Evolutionary conservation across 2,888 invertebrate species (phyloP), one percentile per base, ranked within the genome.

Genomic region (Agapostemon virescens): DNA sequence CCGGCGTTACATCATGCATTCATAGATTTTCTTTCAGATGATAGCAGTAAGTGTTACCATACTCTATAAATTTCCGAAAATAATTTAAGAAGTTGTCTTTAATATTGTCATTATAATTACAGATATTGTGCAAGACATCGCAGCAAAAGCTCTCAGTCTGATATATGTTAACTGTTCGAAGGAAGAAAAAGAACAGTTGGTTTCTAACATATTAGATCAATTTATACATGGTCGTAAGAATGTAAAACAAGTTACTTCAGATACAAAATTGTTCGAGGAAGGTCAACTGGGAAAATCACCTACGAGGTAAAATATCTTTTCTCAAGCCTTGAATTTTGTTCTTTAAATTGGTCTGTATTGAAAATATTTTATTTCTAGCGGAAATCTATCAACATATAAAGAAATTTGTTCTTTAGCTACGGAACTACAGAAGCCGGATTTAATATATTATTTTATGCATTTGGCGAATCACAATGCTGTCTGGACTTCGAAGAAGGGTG

Each of bases 381-480:
- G 97, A 17, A 97, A 96, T 88, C 94, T 98, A 42, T 96, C 98
- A 1, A 98, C 98, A 0, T 99, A 99, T 93, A 98, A 97, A 91
- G 98, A 99, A 93, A 94, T 99, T 70, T 98, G 98, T 92, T 97
- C 98, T 0, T 93, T 98, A 64, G 98, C 98, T 0, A 98, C 98
- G 0, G 98, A 98, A 93, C 93, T 99, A 83, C 98, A 98, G 91
- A 97, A 98, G 91, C 98, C 98, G 0, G 98, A 98, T 91, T 94
- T 99, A 81, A 95, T 98, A 83, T 99, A 99, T 93, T 97, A 98
- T 93, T 99, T 99, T 92, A 97, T 99, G 97, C 97, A 98, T 92
- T 93, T 98, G 84, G 98, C 98, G 0, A 98, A 98, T 94, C 97
- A 98, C 91, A 98, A 98, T 93, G 96, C 98, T 1, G 95, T 97